Conservation (phyloP, 2,797 vertebrate genomes). For the Cyclopterus lumpus region DNA sequence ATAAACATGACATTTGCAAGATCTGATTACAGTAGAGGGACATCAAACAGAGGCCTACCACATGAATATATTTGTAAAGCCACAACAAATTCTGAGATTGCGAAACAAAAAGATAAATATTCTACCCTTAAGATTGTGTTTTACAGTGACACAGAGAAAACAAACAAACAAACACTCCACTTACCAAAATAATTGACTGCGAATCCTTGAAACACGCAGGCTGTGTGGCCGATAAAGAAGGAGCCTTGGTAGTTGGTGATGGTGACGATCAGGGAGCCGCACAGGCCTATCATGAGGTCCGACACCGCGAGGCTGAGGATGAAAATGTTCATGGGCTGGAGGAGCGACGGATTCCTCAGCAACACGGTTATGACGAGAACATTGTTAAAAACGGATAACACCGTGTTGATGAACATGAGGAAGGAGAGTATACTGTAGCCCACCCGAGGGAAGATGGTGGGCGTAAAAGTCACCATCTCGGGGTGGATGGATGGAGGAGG, state of each 20-base stretch:
- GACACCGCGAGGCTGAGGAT: constrained; percentile 78
- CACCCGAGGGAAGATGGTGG: constrained; percentile 74
- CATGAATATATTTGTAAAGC: background rate
- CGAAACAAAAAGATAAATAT: background rate
- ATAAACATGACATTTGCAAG: background rate
- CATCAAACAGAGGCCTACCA: background rate
- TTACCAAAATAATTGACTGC: constrained; percentile 85
- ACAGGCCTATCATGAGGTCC: constrained; percentile 80
- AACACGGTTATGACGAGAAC: constrained; percentile 69
- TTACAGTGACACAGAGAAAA: background rate
- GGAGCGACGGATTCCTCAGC: constrained; percentile 67
- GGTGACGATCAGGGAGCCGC: constrained; percentile 77
- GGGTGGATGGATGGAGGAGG: constrained; percentile 16
- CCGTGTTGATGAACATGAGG: constrained; percentile 79
- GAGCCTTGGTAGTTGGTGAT: constrained; percentile 81
- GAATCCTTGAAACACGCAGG: constrained; percentile 83
- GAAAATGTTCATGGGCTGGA: constrained; percentile 73
- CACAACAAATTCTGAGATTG: background rate
- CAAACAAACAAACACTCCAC: constrained; percentile 30
- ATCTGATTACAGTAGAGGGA: background rate
- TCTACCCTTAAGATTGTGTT: background rate
- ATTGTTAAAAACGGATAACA: constrained; percentile 81
- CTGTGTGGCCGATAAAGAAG: constrained; percentile 76
- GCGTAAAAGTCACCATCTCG: constrained; percentile 13
- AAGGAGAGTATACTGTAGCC: constrained; percentile 80